Evolutionary conservation across 1,140 invertebrate species (phyloP).

Genomic region (Papilio glaucus): DNA sequence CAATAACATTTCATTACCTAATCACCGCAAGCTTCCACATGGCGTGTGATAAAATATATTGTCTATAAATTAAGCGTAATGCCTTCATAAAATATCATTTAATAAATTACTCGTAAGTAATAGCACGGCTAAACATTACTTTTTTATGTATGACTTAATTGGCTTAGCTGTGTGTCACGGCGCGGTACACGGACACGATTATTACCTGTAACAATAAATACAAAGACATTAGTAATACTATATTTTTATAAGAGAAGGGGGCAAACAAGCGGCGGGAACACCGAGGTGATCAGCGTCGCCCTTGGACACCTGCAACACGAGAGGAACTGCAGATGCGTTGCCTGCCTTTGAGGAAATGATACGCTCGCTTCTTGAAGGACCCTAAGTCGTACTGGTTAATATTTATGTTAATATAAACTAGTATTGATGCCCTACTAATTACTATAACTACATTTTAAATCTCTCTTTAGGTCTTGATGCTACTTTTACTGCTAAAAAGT

Average conservation of each 20-base stretch:
- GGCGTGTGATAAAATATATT: neutral
- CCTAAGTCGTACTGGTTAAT: too few relatives aligned
- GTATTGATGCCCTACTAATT: neutral
- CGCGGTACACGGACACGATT: neutral
- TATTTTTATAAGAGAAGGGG: too few relatives aligned
- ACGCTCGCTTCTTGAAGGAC: too few relatives aligned
- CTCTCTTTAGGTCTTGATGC: too few relatives aligned
- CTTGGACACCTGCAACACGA: too few relatives aligned
- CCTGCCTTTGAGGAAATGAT: too few relatives aligned
- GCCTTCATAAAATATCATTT: neutral
- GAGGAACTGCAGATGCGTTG: too few relatives aligned
- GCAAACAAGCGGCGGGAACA: too few relatives aligned
- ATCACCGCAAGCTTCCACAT: neutral
- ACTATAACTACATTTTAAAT: neutral
- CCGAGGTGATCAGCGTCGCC: too few relatives aligned
- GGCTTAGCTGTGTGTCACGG: neutral
- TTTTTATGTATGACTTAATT: neutral
- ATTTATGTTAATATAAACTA: neutral
- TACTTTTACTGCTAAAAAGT: too few relatives aligned
- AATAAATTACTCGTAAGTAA: neutral
- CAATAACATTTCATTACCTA: conserved; percentile 3
- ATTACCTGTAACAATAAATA: conserved; percentile 1
- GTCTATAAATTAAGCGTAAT: neutral
- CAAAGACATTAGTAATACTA: neutral
- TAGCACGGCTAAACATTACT: too few relatives aligned